These are phyloP conservation scores for Zaprionus nigranus DNA, from an alignment of 1,140 invertebrate genomes.

Conservation along the genomic window DNA sequence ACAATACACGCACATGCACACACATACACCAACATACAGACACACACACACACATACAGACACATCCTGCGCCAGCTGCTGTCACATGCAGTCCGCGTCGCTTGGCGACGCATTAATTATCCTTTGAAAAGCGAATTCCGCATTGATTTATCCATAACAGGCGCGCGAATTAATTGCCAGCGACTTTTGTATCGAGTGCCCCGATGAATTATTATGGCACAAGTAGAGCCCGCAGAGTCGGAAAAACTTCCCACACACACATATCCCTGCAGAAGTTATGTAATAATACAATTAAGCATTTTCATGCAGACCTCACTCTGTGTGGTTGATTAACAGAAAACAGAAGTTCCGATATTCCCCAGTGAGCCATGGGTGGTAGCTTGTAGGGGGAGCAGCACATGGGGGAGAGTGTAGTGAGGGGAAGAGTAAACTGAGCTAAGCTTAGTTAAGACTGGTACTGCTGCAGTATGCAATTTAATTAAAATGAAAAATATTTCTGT, in stretches of 20 bases:
- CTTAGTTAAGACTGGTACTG: constrained; percentile 39
- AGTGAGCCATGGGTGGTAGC: constrained; percentile 29
- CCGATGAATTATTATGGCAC: constrained; percentile 63
- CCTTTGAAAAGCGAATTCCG: constrained; percentile 65
- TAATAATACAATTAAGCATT: constrained; percentile 78
- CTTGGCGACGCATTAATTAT: constrained; percentile 72
- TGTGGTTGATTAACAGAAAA: constrained; percentile 65
- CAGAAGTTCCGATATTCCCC: constrained; percentile 49
- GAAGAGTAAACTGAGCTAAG: constrained; percentile 9
- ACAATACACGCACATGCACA: background rate
- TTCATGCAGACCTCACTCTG: constrained; percentile 72
- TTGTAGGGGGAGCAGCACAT: too few relatives aligned
- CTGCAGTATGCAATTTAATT: constrained; percentile 76
- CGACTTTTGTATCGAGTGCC: constrained; percentile 62
- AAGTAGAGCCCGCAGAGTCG: background rate
- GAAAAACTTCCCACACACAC: background rate
- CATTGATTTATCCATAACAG: constrained; percentile 69
- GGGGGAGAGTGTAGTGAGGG: too few relatives aligned
- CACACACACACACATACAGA: background rate
- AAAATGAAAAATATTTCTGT: constrained; percentile 68
- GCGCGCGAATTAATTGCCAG: constrained; percentile 70
- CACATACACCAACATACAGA: background rate
- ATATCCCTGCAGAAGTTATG: constrained; percentile 54
- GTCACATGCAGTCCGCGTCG: constrained; percentile 53
- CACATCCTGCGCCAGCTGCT: constrained; percentile 33